Evolutionary conservation across 2,113 vertebrate species (phyloP), one percentile per base, ranked within the genome.

Genomic region (Hypocryptadius cinnamomeus): DNA sequence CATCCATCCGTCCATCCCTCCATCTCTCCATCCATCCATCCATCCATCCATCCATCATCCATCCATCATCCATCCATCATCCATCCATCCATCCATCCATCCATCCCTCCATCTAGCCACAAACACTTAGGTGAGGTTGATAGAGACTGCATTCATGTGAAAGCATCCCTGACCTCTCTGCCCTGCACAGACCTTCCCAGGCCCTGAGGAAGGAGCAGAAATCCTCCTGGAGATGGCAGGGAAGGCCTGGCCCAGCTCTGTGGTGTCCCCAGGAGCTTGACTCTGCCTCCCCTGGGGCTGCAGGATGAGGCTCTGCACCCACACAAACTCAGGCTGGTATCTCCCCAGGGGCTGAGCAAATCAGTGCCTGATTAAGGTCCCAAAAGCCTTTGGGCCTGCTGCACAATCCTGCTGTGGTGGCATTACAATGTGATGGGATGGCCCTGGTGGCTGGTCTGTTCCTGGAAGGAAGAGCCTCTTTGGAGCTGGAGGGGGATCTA

Each of bases 141-240:
- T 2, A 16, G 24, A n/a, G 53, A 40, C 4, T 10, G 16, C 21
- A 4, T 0, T 4, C 1, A 0, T 2, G 0, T 6, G 59, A 45
- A 27, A 71, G 19, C 44, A 27, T 27, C 77, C 37, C 48, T 25
- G 79, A 21, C 28, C 59, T 18, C 31, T 37, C 21, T 27, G 3
- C 14, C 1, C 40, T 11, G 56, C 40, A 13, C 3, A 4, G 51
- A 8, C 56, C 50, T 23, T 15, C 14, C n/a, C 5, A 1, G 47
- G 24, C 27, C 2, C 28, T 4, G 57, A 13, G 39, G 17, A 61
- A 56, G 82, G 64, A 54, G 68, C 33, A 10, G 64, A 16, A 44
- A 48, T 66, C 33, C 59, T 10, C 24, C 5, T 14, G 31, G n/a
- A 7, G 88, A 1, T 15, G 45, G 14, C 64, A 35, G 16, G 35